Evolutionary conservation across 1,140 invertebrate genomes (phyloP), one percentile per base, ranked within the genome.

Genomic region (Probaryconus sp.): DNA sequence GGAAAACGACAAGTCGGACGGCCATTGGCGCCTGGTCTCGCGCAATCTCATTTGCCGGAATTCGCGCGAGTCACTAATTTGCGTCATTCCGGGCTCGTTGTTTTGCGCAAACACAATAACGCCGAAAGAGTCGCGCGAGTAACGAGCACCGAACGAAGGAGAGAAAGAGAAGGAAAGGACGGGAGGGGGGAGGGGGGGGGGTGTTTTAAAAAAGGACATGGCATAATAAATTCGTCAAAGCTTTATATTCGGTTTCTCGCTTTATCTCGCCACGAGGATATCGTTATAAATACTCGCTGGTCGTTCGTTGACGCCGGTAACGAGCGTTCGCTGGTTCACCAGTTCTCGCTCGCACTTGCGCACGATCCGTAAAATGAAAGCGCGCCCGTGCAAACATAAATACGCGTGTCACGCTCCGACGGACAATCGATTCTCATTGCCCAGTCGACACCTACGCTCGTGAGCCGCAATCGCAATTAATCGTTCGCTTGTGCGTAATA

Each of bases 271-370:
- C n/a, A 55, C 42, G 21, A 28, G 16, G 50, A 53, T 55, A 43
- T 68, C 30, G 40, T 58, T 58, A 58, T 53, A 60, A 56, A 63
- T 56, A 53, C 18, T 53, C 53, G n/a, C 30, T 40, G 61, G 47
- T 63, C 64, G 68, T 68, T 72, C 43, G 64, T 71, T 64, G 68
- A 72, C 68, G 68, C 47, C 30, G 56, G 51, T 76, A 76, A 76
- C 74, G 68, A 76, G 76, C 78, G 64, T 77, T 82, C 74, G 78
- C 77, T 65, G 78, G 21, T n/a, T n/a, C n/a, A n/a, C n/a, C n/a
- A n/a, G n/a, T n/a, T n/a, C n/a, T n/a, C n/a, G n/a, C n/a, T n/a
- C n/a, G n/a, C n/a, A n/a, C n/a, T 78, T 77, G 67, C 74, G 71
- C 55, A 35, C 64, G 51, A 37, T 51, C 53, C 64, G 76, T 70